Conservation (phyloP, 2,113 vertebrate species). For the Haemorhous mexicanus region DNA sequence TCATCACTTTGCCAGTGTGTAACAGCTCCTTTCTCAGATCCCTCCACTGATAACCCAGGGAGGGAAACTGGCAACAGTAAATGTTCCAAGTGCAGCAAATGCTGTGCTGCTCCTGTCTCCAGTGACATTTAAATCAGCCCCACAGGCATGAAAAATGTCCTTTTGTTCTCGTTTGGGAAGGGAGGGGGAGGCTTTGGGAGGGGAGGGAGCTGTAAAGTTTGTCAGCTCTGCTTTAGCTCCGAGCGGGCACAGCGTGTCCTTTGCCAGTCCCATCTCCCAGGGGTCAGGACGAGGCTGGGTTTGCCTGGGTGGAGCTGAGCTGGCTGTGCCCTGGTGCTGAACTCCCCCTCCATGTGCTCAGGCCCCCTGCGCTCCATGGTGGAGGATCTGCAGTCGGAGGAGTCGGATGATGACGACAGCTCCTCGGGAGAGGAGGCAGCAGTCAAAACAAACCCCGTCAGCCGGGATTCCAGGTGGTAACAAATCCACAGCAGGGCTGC, state of each 20-base stretch:
- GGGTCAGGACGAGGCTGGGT: too few species aligned
- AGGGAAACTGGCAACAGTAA: not conserved
- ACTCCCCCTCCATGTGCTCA: not conserved
- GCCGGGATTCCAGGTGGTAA: constrained; percentile 88
- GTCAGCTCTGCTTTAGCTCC: not conserved
- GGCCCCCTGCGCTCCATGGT: constrained; percentile 95
- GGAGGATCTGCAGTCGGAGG: constrained; percentile 93
- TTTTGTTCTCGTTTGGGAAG: not conserved
- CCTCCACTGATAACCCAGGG: not conserved
- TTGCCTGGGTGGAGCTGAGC: fast-evolving
- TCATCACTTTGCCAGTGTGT: not conserved
- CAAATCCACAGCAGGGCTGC: not conserved
- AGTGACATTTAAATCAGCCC: not conserved
- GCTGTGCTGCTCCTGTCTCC: not conserved
- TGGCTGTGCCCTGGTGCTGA: fast-evolving
- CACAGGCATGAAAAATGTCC: not conserved
- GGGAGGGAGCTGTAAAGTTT: not conserved
- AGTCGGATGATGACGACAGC: constrained; percentile 93
- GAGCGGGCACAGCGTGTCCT: not conserved
- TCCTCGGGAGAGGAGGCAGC: constrained; percentile 90
- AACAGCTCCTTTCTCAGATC: not conserved
- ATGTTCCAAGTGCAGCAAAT: not conserved
- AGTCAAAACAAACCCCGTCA: constrained; percentile 85
- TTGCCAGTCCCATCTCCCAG: fast-evolving
- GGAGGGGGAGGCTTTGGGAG: not conserved